Evolutionary conservation across 2,888 invertebrate genomes (phyloP).

Genomic region (Aleiodes testaceus): DNA sequence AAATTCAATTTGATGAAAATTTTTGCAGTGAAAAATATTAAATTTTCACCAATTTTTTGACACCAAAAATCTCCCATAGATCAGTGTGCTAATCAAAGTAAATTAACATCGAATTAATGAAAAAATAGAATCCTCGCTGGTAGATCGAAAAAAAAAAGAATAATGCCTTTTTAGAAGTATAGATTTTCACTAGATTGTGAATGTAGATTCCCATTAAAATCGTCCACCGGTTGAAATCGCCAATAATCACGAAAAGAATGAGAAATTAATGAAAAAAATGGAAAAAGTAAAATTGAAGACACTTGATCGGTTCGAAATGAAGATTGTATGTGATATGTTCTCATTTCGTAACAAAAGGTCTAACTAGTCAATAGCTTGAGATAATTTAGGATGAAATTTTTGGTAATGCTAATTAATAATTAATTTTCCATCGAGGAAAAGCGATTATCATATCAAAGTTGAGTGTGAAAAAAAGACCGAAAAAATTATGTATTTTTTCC

Average conservation of each 20-base stretch:
- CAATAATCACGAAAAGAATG: not conserved
- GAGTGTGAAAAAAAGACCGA: conserved; percentile 20
- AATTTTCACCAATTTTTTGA: conserved; percentile 8
- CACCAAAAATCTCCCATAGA: not conserved
- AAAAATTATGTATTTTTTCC: not conserved
- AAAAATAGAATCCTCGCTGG: conserved; percentile 12
- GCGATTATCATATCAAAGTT: conserved; percentile 40
- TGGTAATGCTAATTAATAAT: conserved; percentile 43
- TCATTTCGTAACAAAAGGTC: conserved; percentile 49
- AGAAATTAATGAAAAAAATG: not conserved
- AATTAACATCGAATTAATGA: conserved; percentile 31
- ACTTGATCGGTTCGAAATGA: conserved; percentile 7
- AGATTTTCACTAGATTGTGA: conserved; percentile 40
- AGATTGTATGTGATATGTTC: conserved; percentile 35
- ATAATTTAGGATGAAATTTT: conserved; percentile 54
- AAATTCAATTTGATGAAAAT: conserved; percentile 17
- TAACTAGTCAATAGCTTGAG: conserved; percentile 55
- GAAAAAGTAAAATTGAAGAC: not conserved
- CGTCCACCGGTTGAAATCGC: not conserved
- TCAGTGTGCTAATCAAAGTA: not conserved
- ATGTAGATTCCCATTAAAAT: not conserved
- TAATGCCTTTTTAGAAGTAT: conserved; percentile 47
- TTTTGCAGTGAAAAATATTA: too few relatives aligned
- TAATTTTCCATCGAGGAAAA: conserved; percentile 56
- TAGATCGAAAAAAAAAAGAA: conserved; percentile 9